phyloP scores from a whole-genome alignment of 2,113 vertebrate species.

The Mellivora capensis region DNA sequence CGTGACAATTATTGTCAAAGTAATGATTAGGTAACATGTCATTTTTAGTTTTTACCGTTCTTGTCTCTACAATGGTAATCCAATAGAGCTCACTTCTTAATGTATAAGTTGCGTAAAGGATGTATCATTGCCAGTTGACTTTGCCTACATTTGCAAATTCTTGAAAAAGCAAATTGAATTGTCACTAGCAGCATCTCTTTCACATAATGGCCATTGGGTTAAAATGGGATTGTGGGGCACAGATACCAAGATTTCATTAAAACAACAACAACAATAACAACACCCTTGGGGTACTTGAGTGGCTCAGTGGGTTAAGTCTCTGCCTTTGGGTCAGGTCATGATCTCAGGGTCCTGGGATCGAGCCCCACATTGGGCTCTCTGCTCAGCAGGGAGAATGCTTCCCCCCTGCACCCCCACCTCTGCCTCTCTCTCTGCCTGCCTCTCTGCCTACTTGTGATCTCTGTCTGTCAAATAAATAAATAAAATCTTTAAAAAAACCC shows the following conservation, averaged over 20 bases:
- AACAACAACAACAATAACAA: neutral
- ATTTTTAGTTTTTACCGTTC: constrained; percentile 64
- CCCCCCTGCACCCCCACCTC: too few species aligned
- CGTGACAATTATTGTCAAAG: constrained; percentile 74
- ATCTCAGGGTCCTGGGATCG: too few species aligned
- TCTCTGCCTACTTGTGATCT: too few species aligned
- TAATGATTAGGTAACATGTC: constrained; percentile 72
- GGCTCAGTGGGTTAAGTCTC: too few species aligned
- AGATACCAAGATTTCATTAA: neutral
- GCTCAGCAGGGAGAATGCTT: too few species aligned
- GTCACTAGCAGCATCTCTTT: constrained; percentile 50
- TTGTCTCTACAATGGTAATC: constrained; percentile 50
- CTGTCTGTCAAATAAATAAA: too few species aligned
- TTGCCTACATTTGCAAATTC: constrained; percentile 67
- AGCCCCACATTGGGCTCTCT: too few species aligned
- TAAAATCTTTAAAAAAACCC: neutral
- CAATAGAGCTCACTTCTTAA: constrained; percentile 67
- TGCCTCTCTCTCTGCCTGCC: too few species aligned
- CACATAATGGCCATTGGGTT: neutral
- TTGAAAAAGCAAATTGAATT: constrained; percentile 75
- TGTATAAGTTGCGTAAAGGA: constrained; percentile 25
- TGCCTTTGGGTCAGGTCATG: too few species aligned
- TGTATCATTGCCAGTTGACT: constrained; percentile 1
- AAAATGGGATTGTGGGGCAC: neutral
- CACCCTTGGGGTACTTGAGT: too few species aligned